Evolutionary conservation across 1,140 invertebrate genomes (phyloP).

Genomic region (Nephila pilipes): DNA sequence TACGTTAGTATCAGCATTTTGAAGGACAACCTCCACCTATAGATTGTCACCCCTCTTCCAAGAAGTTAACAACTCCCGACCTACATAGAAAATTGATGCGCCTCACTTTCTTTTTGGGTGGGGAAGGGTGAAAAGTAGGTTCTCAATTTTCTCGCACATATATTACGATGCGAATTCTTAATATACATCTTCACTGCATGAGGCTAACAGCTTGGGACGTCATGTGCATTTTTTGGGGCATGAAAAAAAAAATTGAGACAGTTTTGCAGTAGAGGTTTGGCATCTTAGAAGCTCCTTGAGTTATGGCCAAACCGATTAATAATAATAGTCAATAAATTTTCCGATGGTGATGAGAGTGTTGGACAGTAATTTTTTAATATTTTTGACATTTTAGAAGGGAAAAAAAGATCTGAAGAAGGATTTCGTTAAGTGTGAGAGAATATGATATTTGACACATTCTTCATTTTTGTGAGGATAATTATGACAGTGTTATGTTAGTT

Average conservation of each 20-base stretch:
- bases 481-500: too few species aligned
- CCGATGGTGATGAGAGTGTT: neutral
- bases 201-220: neutral
- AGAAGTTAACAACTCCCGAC: neutral
- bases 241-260: constrained; percentile 13
- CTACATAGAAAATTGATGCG: constrained; percentile 7
- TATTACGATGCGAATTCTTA: constrained; percentile 16
- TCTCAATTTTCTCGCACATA: constrained; percentile 32
- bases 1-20: neutral
- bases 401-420: neutral
- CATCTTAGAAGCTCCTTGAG: neutral
- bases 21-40: neutral
- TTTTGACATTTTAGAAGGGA: neutral
- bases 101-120: neutral
- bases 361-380: constrained; percentile 34
- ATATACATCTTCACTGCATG: constrained; percentile 12
- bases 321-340: constrained; percentile 38
- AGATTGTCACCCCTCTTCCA: neutral
- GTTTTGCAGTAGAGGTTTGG: neutral
- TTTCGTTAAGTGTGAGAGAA: neutral
- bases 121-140: neutral
- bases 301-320: constrained; percentile 6
- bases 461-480: too few species aligned
- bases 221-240: neutral
- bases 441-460: too few species aligned